Base-by-base conservation (phyloP, 2,888 invertebrate genomes). In the Meliscaeva auricollis region DNA sequence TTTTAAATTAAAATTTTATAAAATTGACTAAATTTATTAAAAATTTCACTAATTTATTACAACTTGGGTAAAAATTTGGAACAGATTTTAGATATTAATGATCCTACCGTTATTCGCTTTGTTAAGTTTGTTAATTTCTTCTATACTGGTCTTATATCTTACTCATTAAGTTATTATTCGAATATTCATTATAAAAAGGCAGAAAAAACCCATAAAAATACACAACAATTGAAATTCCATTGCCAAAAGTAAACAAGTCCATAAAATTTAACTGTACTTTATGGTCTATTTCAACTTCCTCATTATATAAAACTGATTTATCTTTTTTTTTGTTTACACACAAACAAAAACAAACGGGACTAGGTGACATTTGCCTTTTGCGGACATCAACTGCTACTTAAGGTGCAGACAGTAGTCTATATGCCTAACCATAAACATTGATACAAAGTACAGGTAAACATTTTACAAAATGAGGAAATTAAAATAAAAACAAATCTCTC, bases 301-400 rank as follows among this genome's bases (percentile, higher is more conserved):
- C 52, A 35, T 52, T 26, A 11, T n/a, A 8, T 3, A 1, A 2
- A 50, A 50, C 7, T 26, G 26, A 26, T 15, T 17, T 17, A 32
- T 54, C 15, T 56, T 35, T 7, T 66, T 66, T 1, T 2, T 9
- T 38, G 8, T 38, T 38, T 38, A 11, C 38, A 35, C 20, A 50
- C 30, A 64, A 74, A 56, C 17, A 54, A 41, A 32, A 60, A 44
- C 20, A 76, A 84, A 81, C 85, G 48, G 58, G 73, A 85, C 73
- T 50, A 30, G 50, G 20, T 77, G 72, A 76, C 68, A 81, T 73
- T 81, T 80, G 60, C 84, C 84, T 78, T 78, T 78, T 83, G 48
- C 9, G 56, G 68, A 35, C 35, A 13, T 20, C 7, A 35, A 58
- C 20, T 2, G 13, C 20, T 35, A 58, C 35, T 35, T 58, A 15